Base-by-base conservation (phyloP, 2,113 vertebrate genomes). In the Dendropsophus ebraccatus region DNA sequence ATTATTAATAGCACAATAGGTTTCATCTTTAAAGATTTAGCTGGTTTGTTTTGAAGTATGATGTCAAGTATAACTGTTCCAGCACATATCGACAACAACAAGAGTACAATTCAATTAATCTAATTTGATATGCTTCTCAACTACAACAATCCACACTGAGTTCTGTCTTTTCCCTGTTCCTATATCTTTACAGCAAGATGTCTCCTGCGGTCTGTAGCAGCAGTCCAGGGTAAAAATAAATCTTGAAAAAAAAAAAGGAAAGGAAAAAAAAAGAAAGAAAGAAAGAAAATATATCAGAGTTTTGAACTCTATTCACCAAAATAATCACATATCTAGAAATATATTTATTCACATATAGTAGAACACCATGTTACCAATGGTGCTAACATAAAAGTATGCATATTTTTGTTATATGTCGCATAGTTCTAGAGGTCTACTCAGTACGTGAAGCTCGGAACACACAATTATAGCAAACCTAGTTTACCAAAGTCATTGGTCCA, bases 21-120 rank as follows among this genome's bases (percentile, higher is more conserved):
- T 95, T 96, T 94, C 93, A 94, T 91, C 92, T 90, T 93, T 94
- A 93, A 89, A 91, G 91, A 94, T 95, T 94, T 93, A 93, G 90
- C 90, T 95, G 91, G 94, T 96, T 96, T 93, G 89, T 96, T 86
- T 96, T 94, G 93, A 94, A 91, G 86, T 93, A 93, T 95, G 95
- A 94, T 96, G 94, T 97, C 92, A 96, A 97, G 95, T 97, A 97
- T 96, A 96, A 96, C 87, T 93, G 94, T 97, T 94, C 95, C 94
- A 95, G 94, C 95, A 97, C 95, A 96, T 94, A 94, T 96, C 94
- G 97, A 94, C 93, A 94, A 96, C 94, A 97, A 96, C 95, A 96
- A 97, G 95, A 94, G 94, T 93, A 97, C 96, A 94, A 95, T 94
- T 93, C 92, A 87, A 91, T 91, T 94, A 96, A 95, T 41, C n/a